A percentile compares a stretch with the other conserved stretches of the same genome.
phyloP scores from a whole-genome alignment of 2,113 vertebrate genomes.

The Anguilla japonica region DNA sequence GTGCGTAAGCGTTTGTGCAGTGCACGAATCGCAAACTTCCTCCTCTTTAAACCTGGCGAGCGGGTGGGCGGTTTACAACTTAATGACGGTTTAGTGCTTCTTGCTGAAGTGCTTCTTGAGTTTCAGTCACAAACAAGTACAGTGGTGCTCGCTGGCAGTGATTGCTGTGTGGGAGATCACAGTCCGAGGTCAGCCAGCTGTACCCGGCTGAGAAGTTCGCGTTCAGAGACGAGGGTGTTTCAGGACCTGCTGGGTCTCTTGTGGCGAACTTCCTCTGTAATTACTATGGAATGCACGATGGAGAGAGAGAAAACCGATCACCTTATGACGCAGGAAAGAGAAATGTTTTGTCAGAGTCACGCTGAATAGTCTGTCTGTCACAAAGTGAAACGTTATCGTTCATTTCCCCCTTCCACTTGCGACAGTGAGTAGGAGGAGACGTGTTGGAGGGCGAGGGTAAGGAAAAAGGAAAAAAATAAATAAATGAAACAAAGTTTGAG shows the following conservation, averaged over 20 bases:
- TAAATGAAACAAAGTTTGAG: not conserved
- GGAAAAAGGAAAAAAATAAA: not conserved
- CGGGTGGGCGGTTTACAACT: not conserved
- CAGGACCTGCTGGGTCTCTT: not conserved
- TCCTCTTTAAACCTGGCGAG: not conserved
- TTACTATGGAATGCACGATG: constrained; percentile 18
- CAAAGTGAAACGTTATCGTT: not conserved
- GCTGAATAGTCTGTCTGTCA: not conserved
- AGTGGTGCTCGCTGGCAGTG: not conserved
- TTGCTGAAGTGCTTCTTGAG: not conserved
- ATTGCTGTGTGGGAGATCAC: not conserved
- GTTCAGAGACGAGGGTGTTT: constrained; percentile 7
- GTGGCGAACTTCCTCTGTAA: constrained; percentile 18
- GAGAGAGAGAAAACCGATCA: constrained; percentile 3
- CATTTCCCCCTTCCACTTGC: not conserved
- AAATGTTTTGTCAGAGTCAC: not conserved
- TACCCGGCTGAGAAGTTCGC: not conserved
- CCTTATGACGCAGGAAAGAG: not conserved
- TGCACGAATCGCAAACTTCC: not conserved
- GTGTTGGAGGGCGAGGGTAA: not conserved
- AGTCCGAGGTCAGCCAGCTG: not conserved
- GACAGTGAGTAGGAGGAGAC: not conserved
- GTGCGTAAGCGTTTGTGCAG: not conserved
- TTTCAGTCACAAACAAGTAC: not conserved
- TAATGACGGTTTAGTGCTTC: not conserved